These are phyloP conservation scores for Psittacula echo DNA, from an alignment of 2,797 vertebrate genomes.

Conservation along the genomic window DNA sequence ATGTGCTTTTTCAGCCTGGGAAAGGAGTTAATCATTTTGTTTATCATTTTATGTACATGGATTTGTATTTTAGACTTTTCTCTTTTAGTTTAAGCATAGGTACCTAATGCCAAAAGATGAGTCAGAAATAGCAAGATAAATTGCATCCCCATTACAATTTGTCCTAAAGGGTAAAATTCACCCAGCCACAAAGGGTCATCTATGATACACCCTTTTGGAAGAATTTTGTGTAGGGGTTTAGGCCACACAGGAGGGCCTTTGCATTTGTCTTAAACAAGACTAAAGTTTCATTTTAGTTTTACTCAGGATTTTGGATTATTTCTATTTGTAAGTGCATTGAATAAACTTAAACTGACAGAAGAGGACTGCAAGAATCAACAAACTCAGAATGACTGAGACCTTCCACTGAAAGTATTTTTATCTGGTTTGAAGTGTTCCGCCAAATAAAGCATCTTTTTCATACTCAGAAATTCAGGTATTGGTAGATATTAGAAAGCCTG, in stretches of 20 bases:
- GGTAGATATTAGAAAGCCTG: neutral
- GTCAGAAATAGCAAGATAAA: neutral
- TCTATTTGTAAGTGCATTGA: neutral
- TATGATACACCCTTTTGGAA: neutral
- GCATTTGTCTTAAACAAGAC: neutral
- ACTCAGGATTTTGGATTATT: neutral
- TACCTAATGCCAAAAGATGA: slow-evolving; percentile 1
- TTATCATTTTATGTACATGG: neutral
- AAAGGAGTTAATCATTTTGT: neutral
- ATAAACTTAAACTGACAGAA: neutral
- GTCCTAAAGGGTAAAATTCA: neutral
- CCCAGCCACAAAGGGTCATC: neutral
- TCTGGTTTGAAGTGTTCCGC: neutral
- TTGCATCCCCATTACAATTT: neutral
- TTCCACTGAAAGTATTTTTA: neutral
- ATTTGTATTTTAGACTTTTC: neutral
- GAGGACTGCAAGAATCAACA: neutral
- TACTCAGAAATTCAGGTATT: neutral
- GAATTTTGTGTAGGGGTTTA: neutral
- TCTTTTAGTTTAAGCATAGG: neutral
- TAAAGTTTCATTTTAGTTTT: neutral
- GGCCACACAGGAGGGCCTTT: neutral
- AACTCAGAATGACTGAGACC: neutral
- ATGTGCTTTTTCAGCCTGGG: neutral
- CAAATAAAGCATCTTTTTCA: neutral